A percentile compares a stretch with the other conserved stretches of the same genome.
Conservation (phyloP, 1,140 invertebrate species). For the Cotesia vestalis region DNA sequence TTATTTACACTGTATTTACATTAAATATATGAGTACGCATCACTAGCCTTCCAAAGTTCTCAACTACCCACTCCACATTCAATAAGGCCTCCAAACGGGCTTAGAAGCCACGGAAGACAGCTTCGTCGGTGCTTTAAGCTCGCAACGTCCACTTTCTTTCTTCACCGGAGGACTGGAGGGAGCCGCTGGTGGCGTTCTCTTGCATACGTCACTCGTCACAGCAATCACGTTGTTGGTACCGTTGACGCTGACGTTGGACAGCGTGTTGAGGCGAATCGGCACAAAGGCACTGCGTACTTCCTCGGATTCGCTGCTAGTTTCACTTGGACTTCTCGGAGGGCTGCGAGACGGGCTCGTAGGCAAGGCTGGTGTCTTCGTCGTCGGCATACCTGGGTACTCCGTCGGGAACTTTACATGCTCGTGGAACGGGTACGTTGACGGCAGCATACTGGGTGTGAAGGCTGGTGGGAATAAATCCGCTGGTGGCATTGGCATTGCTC, state of each 20-base stretch:
- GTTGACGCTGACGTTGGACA: constrained; percentile 41
- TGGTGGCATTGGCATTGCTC: constrained; percentile 56
- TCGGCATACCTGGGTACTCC: constrained; percentile 49
- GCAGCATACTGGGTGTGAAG: constrained; percentile 53
- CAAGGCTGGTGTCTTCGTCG: constrained; percentile 44
- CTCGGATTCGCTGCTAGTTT: constrained; percentile 66
- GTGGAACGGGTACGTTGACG: constrained; percentile 53
- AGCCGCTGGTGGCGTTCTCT: no score
- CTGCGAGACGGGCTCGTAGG: constrained; percentile 49
- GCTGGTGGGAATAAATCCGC: constrained; percentile 54
- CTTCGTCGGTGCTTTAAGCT: constrained; percentile 72
- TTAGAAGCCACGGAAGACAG: constrained; percentile 70
- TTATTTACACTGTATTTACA: neutral
- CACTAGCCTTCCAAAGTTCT: constrained; percentile 57
- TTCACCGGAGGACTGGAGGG: constrained; percentile 33
- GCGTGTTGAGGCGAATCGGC: constrained; percentile 60
- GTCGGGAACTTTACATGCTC: constrained; percentile 53
- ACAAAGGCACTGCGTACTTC: constrained; percentile 80
- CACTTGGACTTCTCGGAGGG: constrained; percentile 61
- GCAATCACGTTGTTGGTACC: constrained; percentile 70
- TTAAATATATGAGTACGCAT: constrained; percentile 11
- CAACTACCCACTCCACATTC: constrained; percentile 44
- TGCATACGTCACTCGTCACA: constrained; percentile 53
- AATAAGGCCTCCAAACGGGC: constrained; percentile 81
- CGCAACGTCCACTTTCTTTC: constrained; percentile 58